Evolutionary conservation across 2,113 vertebrate genomes (phyloP).

Genomic region (Apistogramma diplotaenia): DNA sequence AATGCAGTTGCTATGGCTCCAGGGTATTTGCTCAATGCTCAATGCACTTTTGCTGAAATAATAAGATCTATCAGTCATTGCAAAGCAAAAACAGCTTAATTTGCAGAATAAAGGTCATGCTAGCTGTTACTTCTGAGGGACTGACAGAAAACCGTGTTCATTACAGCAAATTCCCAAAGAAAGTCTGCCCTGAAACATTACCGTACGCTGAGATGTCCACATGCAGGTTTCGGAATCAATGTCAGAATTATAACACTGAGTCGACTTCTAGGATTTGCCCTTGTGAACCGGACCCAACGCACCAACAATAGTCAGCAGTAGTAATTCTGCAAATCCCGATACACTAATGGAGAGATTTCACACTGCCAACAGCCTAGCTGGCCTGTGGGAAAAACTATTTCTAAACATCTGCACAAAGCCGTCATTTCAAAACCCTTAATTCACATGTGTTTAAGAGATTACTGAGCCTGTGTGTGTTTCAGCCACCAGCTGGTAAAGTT

Average conservation of each 20-base stretch:
- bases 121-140: conserved; percentile 61
- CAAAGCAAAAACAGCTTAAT: conserved; percentile 74
- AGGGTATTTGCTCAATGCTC: conserved; percentile 74
- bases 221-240: neutral
- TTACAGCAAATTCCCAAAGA: conserved; percentile 30
- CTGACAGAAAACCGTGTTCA: conserved; percentile 45
- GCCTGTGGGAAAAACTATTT: neutral
- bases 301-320: neutral
- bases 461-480: conserved; percentile 17
- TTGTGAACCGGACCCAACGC: conserved; percentile 16
- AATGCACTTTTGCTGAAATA: conserved; percentile 78
- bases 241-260: conserved; percentile 18
- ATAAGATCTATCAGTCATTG: conserved; percentile 78
- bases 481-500: conserved; percentile 3
- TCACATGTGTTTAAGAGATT: conserved; percentile 26
- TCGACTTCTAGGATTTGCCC: conserved; percentile 8
- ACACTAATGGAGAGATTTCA: neutral
- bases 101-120: conserved; percentile 82
- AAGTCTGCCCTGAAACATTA: conserved; percentile 27
- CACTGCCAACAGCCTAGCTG: neutral
- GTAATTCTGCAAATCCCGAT: neutral
- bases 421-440: conserved; percentile 26
- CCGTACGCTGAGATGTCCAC: conserved; percentile 10
- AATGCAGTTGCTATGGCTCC: conserved; percentile 73
- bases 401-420: neutral